Evolutionary conservation across 2,797 vertebrate genomes (phyloP), one percentile per base, ranked within the genome.

Genomic region (Cryptoblepharus egeriae): DNA sequence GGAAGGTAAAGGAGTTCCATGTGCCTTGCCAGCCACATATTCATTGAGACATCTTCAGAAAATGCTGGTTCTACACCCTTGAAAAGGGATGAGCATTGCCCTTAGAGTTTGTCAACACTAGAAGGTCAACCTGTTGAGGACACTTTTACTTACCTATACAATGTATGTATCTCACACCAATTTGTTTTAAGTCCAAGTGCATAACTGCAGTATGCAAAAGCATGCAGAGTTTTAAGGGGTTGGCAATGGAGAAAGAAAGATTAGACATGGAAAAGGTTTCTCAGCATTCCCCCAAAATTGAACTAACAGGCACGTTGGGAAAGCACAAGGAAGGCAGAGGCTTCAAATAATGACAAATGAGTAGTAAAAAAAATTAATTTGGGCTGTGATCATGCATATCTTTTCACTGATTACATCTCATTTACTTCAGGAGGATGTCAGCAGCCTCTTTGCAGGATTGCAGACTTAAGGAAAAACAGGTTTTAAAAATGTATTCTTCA

Each of bases 211-310:
- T 64, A 76, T 88, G 39, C 18, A 87, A 90, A 91, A 91, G 86
- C 90, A 91, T 92, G 92, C 81, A 88, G 92, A 92, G 90, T 89
- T 93, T 88, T 92, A 92, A 83, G n/a, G 81, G 83, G 69, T 2
- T 84, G 78, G 4, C 77, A 60, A 77, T 42, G 57, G 39, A 77
- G 58, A 22, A 61, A 83, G 76, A 81, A 45, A 88, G 2, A 18
- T 57, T 57, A 18, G 86, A 85, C 75, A 6, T 18, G 77, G n/a
- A 32, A 52, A 79, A 76, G 75, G 45, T 9, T 5, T 49, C 7
- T 49, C 45, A 89, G 1, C 89, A 24, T 55, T 89, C 67, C 57
- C 8, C 1, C 0, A 26, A 69, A 83, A 0, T 32, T 16, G 87
- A 49, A 3, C 24, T 82, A 72, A 26, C 16, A 75, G 58, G 80